A percentile compares a stretch with the other conserved stretches of the same genome.
Conservation (phyloP, 2,888 invertebrate genomes). For the Cylindroiulus punctatus region DNA sequence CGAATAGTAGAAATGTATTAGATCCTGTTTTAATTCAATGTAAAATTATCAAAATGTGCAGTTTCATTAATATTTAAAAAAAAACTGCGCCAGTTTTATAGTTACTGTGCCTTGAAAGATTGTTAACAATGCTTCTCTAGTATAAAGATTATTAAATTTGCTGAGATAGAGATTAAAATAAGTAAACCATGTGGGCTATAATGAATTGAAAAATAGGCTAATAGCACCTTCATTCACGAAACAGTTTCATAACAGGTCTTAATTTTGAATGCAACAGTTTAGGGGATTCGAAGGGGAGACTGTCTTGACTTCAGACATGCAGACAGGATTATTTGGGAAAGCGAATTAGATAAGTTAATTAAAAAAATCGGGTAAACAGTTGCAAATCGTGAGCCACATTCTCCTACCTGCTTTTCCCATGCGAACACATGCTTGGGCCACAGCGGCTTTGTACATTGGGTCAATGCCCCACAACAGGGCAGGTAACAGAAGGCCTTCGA, state of each 20-base stretch:
- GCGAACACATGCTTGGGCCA: conserved; percentile 61
- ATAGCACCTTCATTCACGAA: background rate
- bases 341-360: background rate
- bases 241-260: background rate
- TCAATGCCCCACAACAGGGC: conserved; percentile 72
- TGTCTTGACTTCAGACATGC: background rate
- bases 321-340: background rate
- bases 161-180: background rate
- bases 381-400: background rate
- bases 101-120: no score
- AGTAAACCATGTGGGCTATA: background rate
- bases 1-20: no score
- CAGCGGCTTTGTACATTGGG: conserved; percentile 67
- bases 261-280: background rate
- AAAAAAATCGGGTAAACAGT: background rate
- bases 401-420: conserved; percentile 47
- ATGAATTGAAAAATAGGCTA: background rate
- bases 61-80: no score
- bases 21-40: no score
- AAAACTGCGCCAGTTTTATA: no score
- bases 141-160: no score
- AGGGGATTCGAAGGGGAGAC: background rate
- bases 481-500: conserved; percentile 72
- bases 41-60: no score
- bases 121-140: no score